Percentiles rank a stretch among this genome's conserved stretches.
phyloP scores from a whole-genome alignment of 2,113 vertebrate genomes.

The Sphyrna mokarran region DNA sequence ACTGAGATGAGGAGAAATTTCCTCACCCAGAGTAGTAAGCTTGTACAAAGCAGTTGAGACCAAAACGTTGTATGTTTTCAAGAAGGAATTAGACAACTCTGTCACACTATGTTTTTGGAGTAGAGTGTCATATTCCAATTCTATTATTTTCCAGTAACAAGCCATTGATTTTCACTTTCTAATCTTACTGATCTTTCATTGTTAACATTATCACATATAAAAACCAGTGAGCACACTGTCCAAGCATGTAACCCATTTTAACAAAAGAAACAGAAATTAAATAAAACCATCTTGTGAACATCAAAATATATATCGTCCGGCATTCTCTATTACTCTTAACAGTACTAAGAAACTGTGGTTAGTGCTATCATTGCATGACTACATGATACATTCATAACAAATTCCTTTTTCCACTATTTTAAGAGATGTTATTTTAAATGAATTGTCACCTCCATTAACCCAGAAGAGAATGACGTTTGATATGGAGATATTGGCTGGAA shows the following conservation, averaged over 20 bases:
- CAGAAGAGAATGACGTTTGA: neutral
- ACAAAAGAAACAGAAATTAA: neutral
- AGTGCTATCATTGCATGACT: neutral
- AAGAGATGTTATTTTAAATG: neutral
- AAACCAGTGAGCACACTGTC: neutral
- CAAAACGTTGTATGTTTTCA: too few relatives aligned
- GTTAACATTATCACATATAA: neutral
- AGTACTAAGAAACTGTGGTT: neutral
- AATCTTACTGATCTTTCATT: neutral
- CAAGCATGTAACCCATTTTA: neutral
- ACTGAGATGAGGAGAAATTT: too few relatives aligned
- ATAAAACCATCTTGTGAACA: neutral
- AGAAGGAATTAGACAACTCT: too few relatives aligned
- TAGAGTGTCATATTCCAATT: neutral
- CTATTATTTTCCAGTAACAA: neutral
- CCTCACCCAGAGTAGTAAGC: too few relatives aligned
- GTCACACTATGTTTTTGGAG: too few relatives aligned
- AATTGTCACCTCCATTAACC: neutral
- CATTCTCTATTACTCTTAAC: neutral
- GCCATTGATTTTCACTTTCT: neutral
- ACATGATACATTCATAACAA: neutral
- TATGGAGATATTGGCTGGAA: neutral
- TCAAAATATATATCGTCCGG: too few relatives aligned
- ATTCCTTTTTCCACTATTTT: neutral
- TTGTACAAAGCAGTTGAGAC: too few relatives aligned